Evolutionary conservation across 2,113 vertebrate species (phyloP), one percentile per base, ranked within the genome.

Genomic region (Neolamprologus sp.): DNA sequence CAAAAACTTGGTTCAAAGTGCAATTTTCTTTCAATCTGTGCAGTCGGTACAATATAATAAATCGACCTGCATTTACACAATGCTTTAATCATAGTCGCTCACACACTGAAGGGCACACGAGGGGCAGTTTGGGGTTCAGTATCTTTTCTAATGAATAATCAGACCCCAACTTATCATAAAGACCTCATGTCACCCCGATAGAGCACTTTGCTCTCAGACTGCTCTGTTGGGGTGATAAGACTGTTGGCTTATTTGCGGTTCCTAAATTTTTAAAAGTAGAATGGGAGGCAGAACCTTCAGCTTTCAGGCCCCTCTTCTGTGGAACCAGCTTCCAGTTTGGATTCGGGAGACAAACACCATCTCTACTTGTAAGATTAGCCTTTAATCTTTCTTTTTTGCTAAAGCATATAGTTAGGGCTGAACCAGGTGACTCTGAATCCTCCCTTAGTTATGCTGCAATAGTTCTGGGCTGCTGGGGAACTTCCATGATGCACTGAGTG

Each of bases 161-260:
- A 35, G 31, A 65, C 60, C 31, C 31, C 31, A 0, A n/a, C 0
- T 65, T 37, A 12, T 2, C 60, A 7, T 65, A 65, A 65, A 35
- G 17, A 37, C 60, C 60, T 65, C 60, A 3, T 12, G 0, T 63
- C 58, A 35, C 31, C 58, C 58, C 60, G 7, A 37, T 3, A 65
- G 31, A 37, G 60, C 10, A n/a, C 31, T 2, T 65, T 65, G 60
- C 58, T 35, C 2, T 63, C 31, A 63, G 31, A 12, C 9, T n/a
- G 9, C 58, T 63, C 58, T 63, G 7, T 63, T 63, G 17, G 58
- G 17, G 4, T 35, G 0, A 63, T 35, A 63, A 63, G 17, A 0
- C 58, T 7, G 17, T 35, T 35, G 4, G 5, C 6, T 63, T 0
- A 11, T 0, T 63, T 63, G 58, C 0, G 4, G 58, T 63, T 63